phyloP scores from a whole-genome alignment of 2,888 invertebrate species.

The Parapristionchus giblindavisi region DNA sequence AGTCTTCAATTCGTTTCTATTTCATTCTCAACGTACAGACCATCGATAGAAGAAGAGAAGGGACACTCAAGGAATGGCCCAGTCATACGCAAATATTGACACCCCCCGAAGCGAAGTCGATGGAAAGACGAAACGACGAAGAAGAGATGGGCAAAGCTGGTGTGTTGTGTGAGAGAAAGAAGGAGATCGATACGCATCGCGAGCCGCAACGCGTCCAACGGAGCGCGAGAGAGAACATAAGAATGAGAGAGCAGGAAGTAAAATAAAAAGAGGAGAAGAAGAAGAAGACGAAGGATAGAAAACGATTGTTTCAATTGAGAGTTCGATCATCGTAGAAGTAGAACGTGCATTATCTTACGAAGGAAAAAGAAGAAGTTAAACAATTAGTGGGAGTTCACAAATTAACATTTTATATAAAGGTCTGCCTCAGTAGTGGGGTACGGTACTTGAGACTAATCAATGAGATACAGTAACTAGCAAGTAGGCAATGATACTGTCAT shows the following conservation, averaged over 20 bases:
- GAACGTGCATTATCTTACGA: not conserved
- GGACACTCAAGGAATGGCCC: conserved; percentile 29
- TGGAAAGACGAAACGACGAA: not conserved
- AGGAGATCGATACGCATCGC: conserved; percentile 40
- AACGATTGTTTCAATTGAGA: not conserved
- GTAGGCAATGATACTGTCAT: no score
- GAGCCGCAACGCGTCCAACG: conserved; percentile 40
- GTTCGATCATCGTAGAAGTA: not conserved
- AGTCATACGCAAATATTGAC: conserved; percentile 25
- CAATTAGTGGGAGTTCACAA: no score
- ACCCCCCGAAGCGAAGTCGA: no score
- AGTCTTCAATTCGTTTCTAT: no score
- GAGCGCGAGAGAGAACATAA: conserved; percentile 6
- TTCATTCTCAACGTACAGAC: no score
- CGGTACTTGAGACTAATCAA: not conserved
- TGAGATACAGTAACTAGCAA: not conserved
- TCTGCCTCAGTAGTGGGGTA: not conserved
- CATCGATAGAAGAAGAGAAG: not conserved
- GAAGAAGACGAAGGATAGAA: conserved; percentile 7
- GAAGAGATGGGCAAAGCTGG: not conserved
- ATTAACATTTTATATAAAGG: not conserved
- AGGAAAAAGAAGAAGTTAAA: not conserved
- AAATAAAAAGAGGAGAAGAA: conserved; percentile 1
- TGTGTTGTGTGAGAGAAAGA: not conserved
- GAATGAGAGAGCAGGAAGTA: not conserved